Evolutionary conservation across 1,140 invertebrate species (phyloP).

Genomic region (Rhopalosiphum maidis): DNA sequence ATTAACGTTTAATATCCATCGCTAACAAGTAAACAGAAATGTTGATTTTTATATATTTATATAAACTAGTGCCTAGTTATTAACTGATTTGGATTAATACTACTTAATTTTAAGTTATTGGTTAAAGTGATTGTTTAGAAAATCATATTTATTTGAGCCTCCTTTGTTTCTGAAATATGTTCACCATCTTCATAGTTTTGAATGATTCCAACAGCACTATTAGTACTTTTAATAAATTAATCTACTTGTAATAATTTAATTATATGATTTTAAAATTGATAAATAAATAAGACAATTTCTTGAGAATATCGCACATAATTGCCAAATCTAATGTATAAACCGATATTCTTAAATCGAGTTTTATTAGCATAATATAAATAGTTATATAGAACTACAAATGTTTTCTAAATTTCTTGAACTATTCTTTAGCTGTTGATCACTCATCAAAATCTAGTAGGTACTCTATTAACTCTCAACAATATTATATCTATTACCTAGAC

Average conservation of each 20-base stretch:
- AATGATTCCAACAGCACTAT: not conserved
- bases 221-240: not conserved
- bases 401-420: not conserved
- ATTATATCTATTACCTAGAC: not conserved
- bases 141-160: not conserved
- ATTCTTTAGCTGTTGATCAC: not conserved
- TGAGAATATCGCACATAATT: not conserved
- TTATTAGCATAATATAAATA: too few species aligned
- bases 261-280: not conserved
- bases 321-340: not conserved
- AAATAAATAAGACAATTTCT: not conserved
- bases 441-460: not conserved
- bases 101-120: not conserved
- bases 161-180: conserved; percentile 2
- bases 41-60: not conserved
- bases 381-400: too few species aligned
- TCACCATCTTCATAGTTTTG: not conserved
- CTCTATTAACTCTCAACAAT: conserved; percentile 9
- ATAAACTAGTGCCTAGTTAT: not conserved
- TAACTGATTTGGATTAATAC: not conserved
- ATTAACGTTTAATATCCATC: too few species aligned
- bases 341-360: too few species aligned
- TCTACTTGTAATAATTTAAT: conserved; percentile 20
- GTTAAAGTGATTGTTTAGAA: not conserved
- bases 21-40: not conserved